phyloP scores from a whole-genome alignment of 2,888 invertebrate species.

The Mesopsocus fuscifrons region DNA sequence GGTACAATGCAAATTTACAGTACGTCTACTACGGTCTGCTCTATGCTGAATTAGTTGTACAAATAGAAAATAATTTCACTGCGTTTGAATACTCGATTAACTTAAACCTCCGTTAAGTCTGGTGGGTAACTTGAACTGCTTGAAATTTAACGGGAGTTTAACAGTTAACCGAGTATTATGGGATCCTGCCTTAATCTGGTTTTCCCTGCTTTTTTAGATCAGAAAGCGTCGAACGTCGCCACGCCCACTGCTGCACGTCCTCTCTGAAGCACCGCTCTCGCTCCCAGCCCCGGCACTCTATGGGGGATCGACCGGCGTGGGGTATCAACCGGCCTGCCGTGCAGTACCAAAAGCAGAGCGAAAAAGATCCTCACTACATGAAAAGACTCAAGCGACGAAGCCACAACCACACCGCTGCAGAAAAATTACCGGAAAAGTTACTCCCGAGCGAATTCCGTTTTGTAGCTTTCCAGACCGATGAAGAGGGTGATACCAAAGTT shows the following conservation, averaged over 20 bases:
- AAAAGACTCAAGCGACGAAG: slow-evolving; percentile 46
- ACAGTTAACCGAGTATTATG: no score
- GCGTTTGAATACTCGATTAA: no score
- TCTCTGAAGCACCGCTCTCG: background rate
- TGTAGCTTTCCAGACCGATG: background rate
- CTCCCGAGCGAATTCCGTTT: background rate
- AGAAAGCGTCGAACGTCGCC: slow-evolving; percentile 3
- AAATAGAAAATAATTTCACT: no score
- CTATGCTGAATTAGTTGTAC: no score
- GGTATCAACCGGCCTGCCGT: slow-evolving; percentile 40
- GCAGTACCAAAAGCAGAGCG: slow-evolving; percentile 74
- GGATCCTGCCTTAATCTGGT: no score
- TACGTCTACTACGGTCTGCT: no score
- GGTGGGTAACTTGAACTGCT: no score
- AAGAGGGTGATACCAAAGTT: background rate
- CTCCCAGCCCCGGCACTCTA: slow-evolving; percentile 1
- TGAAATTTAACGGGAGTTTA: no score
- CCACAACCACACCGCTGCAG: slow-evolving; percentile 11
- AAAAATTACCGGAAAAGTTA: background rate
- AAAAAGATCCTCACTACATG: slow-evolving; percentile 69
- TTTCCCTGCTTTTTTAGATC: no score
- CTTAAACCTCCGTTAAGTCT: no score
- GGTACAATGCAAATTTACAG: no score
- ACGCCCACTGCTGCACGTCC: slow-evolving; percentile 1
- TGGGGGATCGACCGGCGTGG: slow-evolving; percentile 24